phyloP scores from a whole-genome alignment of 2,113 vertebrate genomes.

The Aleadryas rufinucha region DNA sequence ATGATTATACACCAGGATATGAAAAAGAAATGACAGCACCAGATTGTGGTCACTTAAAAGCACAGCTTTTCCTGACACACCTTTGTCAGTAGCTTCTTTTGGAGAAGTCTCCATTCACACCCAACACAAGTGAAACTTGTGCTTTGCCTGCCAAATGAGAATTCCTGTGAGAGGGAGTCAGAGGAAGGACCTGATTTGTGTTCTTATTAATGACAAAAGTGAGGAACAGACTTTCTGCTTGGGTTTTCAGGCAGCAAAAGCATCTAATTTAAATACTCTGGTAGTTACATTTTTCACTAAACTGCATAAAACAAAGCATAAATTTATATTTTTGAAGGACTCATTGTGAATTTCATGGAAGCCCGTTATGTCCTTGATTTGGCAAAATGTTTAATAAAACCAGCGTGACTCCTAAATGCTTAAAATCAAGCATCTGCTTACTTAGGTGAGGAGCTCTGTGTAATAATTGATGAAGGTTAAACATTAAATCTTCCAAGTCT shows the following conservation, averaged over 20 bases:
- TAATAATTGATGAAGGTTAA: constrained; percentile 46
- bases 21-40: neutral
- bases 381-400: neutral
- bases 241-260: neutral
- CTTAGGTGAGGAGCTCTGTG: neutral
- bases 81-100: neutral
- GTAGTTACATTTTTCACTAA: neutral
- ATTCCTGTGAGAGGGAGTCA: neutral
- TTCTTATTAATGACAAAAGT: neutral
- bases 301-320: neutral
- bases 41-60: neutral
- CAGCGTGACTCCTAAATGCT: neutral
- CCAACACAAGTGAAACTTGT: neutral
- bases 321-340: neutral
- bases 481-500: neutral
- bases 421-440: neutral
- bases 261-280: neutral
- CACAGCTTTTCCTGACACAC: neutral
- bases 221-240: neutral
- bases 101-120: neutral
- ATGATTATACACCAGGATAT: neutral
- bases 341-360: neutral
- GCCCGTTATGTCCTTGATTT: neutral
- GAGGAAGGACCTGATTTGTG: neutral
- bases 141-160: neutral